These are phyloP conservation scores for Ophioninae sp. DNA, from an alignment of 2,888 invertebrate genomes.

Conservation along the genomic window DNA sequence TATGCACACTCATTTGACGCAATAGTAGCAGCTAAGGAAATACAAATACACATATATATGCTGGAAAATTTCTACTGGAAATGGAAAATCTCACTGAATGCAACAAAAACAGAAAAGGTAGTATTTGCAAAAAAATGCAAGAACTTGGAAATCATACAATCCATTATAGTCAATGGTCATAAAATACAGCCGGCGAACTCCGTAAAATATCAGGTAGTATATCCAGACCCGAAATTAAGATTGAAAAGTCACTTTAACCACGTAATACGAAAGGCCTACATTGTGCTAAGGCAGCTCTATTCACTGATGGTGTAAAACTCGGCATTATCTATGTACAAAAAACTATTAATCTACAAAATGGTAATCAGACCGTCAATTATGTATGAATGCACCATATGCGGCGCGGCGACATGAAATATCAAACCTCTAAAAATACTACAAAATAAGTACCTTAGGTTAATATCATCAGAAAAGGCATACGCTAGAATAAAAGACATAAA, in stretches of 20 bases:
- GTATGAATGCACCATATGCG: slow-evolving; percentile 69
- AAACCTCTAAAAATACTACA: slow-evolving; percentile 62
- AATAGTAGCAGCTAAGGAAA: slow-evolving; percentile 60
- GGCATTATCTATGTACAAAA: slow-evolving; percentile 61
- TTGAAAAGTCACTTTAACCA: slow-evolving; percentile 62
- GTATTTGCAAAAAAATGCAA: slow-evolving; percentile 23
- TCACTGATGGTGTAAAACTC: slow-evolving; percentile 63
- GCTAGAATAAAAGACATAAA: slow-evolving; percentile 56
- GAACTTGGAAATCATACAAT: slow-evolving; percentile 35
- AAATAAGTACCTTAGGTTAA: slow-evolving; percentile 64
- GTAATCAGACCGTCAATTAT: slow-evolving; percentile 65
- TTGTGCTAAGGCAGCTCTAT: slow-evolving; percentile 62
- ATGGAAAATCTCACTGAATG: slow-evolving; percentile 32
- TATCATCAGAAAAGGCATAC: slow-evolving; percentile 45
- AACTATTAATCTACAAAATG: slow-evolving; percentile 67
- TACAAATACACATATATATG: slow-evolving; percentile 50
- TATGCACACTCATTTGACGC: slow-evolving; percentile 63
- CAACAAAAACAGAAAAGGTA: slow-evolving; percentile 25
- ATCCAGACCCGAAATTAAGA: slow-evolving; percentile 60
- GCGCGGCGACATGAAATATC: slow-evolving; percentile 53
- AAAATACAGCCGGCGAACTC: slow-evolving; percentile 40
- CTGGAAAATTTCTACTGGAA: slow-evolving; percentile 5
- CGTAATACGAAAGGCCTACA: slow-evolving; percentile 58
- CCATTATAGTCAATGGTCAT: slow-evolving; percentile 18
- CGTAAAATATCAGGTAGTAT: slow-evolving; percentile 66